These are phyloP conservation scores for Brachystomella parvula DNA, from an alignment of 1,140 invertebrate species.

Conservation along the genomic window DNA sequence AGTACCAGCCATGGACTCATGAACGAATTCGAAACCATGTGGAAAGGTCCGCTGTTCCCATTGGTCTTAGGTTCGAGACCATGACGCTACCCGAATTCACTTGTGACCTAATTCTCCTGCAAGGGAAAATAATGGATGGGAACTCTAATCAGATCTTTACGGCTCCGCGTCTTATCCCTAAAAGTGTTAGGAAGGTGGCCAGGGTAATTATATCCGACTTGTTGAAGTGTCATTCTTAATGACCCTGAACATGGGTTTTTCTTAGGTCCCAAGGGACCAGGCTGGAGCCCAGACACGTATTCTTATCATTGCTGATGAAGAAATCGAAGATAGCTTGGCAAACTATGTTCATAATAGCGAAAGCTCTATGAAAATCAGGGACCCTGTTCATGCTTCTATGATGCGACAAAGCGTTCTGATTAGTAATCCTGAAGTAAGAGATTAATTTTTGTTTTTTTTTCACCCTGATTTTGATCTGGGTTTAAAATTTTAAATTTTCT, in stretches of 20 bases:
- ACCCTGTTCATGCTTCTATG: neutral
- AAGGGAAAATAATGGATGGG: neutral
- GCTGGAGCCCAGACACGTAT: neutral
- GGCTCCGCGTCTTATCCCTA: conserved; percentile 22
- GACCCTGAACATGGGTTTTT: neutral
- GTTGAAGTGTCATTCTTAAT: neutral
- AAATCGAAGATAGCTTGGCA: conserved; percentile 2
- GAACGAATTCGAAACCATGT: neutral
- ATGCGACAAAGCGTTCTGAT: neutral
- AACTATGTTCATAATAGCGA: neutral
- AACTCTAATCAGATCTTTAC: conserved; percentile 9
- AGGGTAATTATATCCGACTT: neutral
- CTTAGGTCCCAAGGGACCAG: neutral
- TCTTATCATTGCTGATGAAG: neutral
- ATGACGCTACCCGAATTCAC: neutral
- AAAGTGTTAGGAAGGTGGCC: neutral
- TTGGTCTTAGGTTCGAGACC: conserved; percentile 16
- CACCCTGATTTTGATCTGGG: neutral
- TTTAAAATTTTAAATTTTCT: no score
- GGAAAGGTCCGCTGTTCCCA: neutral
- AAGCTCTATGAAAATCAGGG: neutral
- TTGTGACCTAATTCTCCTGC: neutral
- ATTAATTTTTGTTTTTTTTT: neutral
- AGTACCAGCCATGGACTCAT: conserved; percentile 19
- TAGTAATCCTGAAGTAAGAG: neutral